Conservation (phyloP, 2,113 vertebrate species). For the Tupaia chinensis region DNA sequence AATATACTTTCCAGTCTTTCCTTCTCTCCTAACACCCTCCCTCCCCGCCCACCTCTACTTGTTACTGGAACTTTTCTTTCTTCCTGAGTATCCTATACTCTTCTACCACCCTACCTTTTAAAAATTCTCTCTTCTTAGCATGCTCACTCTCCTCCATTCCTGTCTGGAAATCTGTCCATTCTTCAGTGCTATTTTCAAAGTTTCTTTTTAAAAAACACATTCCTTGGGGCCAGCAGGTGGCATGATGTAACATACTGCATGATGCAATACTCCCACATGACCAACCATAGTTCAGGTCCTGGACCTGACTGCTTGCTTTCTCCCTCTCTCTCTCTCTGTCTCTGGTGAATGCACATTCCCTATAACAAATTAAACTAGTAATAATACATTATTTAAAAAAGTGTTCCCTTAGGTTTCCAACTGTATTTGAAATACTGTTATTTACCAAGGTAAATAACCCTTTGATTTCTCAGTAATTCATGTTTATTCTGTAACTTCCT, state of each 20-base stretch:
- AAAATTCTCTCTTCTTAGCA: not conserved
- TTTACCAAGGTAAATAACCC: conserved; percentile 50
- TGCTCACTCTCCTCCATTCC: not conserved
- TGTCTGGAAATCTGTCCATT: not conserved
- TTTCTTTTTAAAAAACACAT: not conserved
- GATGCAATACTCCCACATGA: too few species aligned
- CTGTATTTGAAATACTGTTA: not conserved
- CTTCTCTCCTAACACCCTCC: too few species aligned
- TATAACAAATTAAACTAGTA: too few species aligned
- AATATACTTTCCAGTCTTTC: not conserved
- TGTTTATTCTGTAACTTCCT: conserved; percentile 46
- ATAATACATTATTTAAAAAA: too few species aligned
- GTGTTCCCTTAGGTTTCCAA: conserved; percentile 16
- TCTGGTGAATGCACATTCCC: too few species aligned
- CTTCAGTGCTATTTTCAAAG: conserved; percentile 30
- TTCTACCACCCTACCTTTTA: not conserved
- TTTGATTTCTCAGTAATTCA: conserved; percentile 60
- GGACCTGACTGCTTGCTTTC: too few species aligned
- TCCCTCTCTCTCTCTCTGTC: too few species aligned
- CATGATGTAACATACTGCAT: too few species aligned
- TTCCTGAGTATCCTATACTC: not conserved
- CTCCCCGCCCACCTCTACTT: not conserved
- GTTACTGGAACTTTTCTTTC: not conserved
- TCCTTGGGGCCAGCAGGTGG: too few species aligned
- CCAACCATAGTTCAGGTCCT: too few species aligned